Evolutionary conservation across 2,797 vertebrate genomes (phyloP), one percentile per base, ranked within the genome.

Genomic region (Poeciliopsis turneri): DNA sequence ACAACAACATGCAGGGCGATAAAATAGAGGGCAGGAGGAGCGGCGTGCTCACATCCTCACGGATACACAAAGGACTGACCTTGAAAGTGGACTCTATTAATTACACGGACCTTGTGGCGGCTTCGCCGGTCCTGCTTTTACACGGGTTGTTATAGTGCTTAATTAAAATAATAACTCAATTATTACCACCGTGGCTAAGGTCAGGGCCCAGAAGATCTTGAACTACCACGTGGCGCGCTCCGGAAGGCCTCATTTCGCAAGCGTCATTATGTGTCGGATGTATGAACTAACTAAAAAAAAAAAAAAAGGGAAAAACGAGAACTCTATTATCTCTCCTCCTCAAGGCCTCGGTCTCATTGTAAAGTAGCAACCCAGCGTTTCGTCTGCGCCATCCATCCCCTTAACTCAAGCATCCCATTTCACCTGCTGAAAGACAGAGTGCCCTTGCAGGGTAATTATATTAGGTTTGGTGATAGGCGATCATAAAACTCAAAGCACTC

Each of bases 371-470:
- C 87, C 84, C 85, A 74, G 83, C 41, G 16, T 72, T 86, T 64
- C 76, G n/a, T 71, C 53, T 18, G 3, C 76, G 71, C 72, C 85
- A 59, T 64, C 82, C 78, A 76, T 75, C 82, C 77, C 75, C 79
- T 83, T 87, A 86, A 86, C 86, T 80, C 80, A 86, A 86, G 87
- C 80, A 79, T 86, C 84, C 85, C 88, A 85, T 89, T 91, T 84
- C 83, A 12, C 75, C 89, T 84, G 89, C 94, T 95, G 94, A 96
- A 96, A 95, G 95, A 96, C 95, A 76, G 85, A 92, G 89, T 94
- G 95, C 91, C 95, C 96, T 96, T 96, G 95, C 88, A 72, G 91
- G 89, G 92, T 96, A 95, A 96, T 96, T 96, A 96, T 95, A 95
- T 95, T 95, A 94, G 92, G 93, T 93, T 94, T 91, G 91, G 92